A percentile compares a stretch with the other conserved stretches of the same genome.
These are phyloP conservation scores for Xenentodon cancila DNA, from an alignment of 2,797 vertebrate species.

Conservation along the genomic window DNA sequence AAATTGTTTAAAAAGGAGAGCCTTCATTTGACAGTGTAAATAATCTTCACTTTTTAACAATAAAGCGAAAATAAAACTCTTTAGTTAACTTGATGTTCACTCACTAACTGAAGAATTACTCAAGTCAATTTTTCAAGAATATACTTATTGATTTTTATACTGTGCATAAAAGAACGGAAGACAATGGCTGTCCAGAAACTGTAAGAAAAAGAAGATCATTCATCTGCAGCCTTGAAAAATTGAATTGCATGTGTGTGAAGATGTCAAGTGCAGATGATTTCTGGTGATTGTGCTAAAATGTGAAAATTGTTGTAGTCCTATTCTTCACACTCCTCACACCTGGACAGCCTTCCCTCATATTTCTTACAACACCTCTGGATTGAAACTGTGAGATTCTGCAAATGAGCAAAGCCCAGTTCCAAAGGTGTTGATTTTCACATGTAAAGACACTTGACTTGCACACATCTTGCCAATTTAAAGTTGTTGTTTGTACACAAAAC, in stretches of 20 bases:
- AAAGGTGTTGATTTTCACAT: constrained; percentile 37
- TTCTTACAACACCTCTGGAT: constrained; percentile 30
- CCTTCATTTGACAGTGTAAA: neutral
- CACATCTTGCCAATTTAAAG: constrained; percentile 9
- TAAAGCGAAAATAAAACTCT: neutral
- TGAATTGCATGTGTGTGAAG: constrained; percentile 12
- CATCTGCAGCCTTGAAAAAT: constrained; percentile 14
- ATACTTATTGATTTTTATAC: neutral
- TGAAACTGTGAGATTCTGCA: constrained; percentile 19
- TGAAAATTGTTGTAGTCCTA: constrained; percentile 2
- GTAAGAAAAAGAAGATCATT: constrained; percentile 2
- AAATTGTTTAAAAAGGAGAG: neutral
- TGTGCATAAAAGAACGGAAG: constrained; percentile 11
- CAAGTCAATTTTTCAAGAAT: constrained; percentile 5
- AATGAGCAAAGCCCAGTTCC: constrained; percentile 17
- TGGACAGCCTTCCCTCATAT: constrained; percentile 18
- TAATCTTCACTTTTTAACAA: too few relatives aligned
- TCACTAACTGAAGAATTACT: constrained; percentile 6
- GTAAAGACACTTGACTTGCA: constrained; percentile 13
- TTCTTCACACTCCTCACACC: constrained; percentile 5
- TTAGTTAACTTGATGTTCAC: constrained; percentile 1
- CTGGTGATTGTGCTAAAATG: neutral
- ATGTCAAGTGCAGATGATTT: constrained; percentile 8
- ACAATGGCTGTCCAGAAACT: neutral
- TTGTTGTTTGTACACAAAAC: constrained; percentile 18